These are phyloP conservation scores for Prionace glauca DNA, from an alignment of 2,797 vertebrate species.

Conservation along the genomic window DNA sequence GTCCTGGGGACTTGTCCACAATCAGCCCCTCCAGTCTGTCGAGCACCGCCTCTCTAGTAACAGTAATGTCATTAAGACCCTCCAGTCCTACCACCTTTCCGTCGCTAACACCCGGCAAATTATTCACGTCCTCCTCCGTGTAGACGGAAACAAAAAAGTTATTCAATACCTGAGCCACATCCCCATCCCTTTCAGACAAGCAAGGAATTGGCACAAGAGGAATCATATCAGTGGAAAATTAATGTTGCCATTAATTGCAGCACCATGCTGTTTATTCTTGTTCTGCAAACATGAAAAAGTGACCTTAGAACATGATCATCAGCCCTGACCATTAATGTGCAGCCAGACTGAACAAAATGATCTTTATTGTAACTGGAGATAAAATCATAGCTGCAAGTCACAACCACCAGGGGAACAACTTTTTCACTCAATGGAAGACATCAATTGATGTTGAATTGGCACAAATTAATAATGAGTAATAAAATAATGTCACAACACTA, in stretches of 20 bases:
- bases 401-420: not conserved
- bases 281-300: not conserved
- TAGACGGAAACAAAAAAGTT: too few species aligned
- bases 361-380: not conserved
- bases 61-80: too few species aligned
- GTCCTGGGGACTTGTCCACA: too few species aligned
- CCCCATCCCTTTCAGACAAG: not conserved
- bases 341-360: not conserved
- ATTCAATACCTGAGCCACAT: too few species aligned
- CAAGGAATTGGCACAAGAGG: not conserved
- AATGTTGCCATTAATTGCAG: not conserved
- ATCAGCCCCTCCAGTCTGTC: too few species aligned
- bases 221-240: not conserved
- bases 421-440: not conserved
- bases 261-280: not conserved
- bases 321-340: not conserved
- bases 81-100: too few species aligned
- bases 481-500: not conserved
- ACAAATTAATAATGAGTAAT: not conserved
- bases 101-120: too few species aligned
- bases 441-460: not conserved
- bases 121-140: too few species aligned
- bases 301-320: not conserved
- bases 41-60: too few species aligned
- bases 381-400: not conserved